These are phyloP conservation scores for Recurvirostra avosetta DNA, from an alignment of 2,113 vertebrate species.

Conservation along the genomic window DNA sequence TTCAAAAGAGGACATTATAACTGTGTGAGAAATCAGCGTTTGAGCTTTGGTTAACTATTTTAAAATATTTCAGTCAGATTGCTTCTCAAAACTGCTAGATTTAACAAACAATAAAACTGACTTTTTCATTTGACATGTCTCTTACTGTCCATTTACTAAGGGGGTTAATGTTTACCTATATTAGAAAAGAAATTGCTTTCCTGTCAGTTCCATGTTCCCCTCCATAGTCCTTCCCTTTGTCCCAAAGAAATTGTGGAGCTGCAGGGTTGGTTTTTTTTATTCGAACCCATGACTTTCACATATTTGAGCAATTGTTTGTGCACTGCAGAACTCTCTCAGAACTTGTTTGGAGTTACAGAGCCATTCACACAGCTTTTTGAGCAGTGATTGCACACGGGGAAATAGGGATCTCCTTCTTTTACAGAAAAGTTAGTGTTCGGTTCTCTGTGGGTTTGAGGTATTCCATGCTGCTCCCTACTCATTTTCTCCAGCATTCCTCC, in stretches of 20 bases:
- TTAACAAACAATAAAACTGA: background rate
- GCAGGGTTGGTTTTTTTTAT: background rate
- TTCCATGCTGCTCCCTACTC: background rate
- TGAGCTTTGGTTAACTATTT: background rate
- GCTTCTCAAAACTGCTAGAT: background rate
- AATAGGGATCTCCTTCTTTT: background rate
- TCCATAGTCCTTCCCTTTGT: background rate
- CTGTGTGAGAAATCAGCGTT: background rate
- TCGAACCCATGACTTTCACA: background rate
- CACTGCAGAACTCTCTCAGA: background rate
- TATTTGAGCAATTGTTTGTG: background rate
- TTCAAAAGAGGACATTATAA: background rate
- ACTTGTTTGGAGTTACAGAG: background rate
- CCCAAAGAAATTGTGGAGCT: background rate
- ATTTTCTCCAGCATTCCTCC: background rate
- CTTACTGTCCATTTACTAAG: background rate
- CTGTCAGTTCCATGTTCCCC: background rate
- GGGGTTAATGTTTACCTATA: background rate
- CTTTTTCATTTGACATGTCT: background rate
- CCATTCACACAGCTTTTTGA: background rate
- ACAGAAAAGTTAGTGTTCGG: background rate
- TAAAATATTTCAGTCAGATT: background rate
- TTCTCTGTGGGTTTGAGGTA: background rate
- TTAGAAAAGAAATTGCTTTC: background rate
- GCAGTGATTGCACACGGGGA: accelerated